Base-by-base conservation (phyloP, 1,140 invertebrate genomes). In the Drosophila setifemur region DNA sequence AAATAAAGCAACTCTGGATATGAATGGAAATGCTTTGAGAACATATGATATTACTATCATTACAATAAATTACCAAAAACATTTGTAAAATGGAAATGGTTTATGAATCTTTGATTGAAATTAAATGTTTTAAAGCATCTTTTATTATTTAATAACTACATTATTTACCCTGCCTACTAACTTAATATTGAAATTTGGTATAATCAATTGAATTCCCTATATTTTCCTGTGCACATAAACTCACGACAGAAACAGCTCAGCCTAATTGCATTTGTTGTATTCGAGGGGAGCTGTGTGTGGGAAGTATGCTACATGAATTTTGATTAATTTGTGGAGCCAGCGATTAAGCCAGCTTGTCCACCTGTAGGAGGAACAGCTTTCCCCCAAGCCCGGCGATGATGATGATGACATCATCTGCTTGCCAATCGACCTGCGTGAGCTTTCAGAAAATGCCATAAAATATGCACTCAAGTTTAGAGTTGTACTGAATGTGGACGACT, bases 281-380 rank as follows among this genome's bases (percentile, higher is more conserved):
- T 49, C 26, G 23, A 25, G 61, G n/a, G 37, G 23, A 25, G n/a
- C n/a, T n/a, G n/a, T n/a, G 7, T 12, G 18, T 42, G 50, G 55
- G 35, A 40, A 12, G 14, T 25, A 52, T 50, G 60, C 60, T 12
- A 66, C 45, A 67, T 67, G 63, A 67, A 67, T 66, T 66, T 66
- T 66, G 61, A 66, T 66, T 66, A 66, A 66, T 66, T 66, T 39
- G 18, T n/a, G 43, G 44, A 16, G 57, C 33, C 57, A 58, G 53
- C 57, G 52, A 61, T 61, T 61, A 61, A 43, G 57, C 53, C 18
- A 14, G 37, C 21, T 44, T 44, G 57, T 61, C 57, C 57, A 61
- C 53, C 53, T 61, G 57, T 61, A 44, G 49, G 26, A 28, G 49
- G 3, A 4, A 6, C 2, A 11, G 5, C 5, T 16, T 6, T 7